Percentiles rank a stretch among this genome's conserved stretches.
phyloP scores from a whole-genome alignment of 92 coral and sea anemone genomes.

The Anthopleura xanthogrammica region DNA sequence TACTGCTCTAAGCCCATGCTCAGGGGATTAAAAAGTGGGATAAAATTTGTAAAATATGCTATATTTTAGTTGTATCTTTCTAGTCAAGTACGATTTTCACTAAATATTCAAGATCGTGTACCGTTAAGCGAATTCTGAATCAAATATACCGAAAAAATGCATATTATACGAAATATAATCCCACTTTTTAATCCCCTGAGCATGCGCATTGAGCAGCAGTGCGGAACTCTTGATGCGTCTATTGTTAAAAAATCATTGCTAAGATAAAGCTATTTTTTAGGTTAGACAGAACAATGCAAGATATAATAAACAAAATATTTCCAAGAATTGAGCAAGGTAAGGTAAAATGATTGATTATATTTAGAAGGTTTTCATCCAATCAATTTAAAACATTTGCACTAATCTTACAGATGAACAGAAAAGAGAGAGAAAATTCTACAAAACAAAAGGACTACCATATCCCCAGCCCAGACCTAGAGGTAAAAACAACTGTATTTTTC shows the following conservation, averaged over 20 bases:
- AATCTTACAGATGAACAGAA: conserved; percentile 71
- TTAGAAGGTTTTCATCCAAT: not conserved
- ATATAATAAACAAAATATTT: conserved; percentile 81
- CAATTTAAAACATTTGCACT: not conserved
- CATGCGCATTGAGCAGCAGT: no score
- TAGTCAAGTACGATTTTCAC: no score
- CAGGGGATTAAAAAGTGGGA: no score
- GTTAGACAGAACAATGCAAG: conserved; percentile 87
- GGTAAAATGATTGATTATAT: not conserved
- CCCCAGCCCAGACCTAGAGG: conserved; percentile 55
- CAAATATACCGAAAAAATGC: no score
- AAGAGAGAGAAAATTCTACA: conserved; percentile 75
- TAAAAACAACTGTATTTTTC: not conserved
- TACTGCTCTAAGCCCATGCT: no score
- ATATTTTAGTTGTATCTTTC: no score
- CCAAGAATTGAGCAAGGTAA: conserved; percentile 85
- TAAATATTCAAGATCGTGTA: no score
- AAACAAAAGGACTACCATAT: conserved; percentile 68
- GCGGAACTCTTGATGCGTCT: no score
- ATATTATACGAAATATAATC: no score
- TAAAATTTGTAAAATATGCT: no score
- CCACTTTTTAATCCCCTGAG: no score
- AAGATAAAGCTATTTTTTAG: conserved; percentile 28
- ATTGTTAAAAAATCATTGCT: not conserved
- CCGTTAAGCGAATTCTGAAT: no score